A percentile compares a stretch with the other conserved stretches of the same genome.
phyloP scores from a whole-genome alignment of 53 echinoderm and acorn worm species.

The Paelopatides confundens region DNA sequence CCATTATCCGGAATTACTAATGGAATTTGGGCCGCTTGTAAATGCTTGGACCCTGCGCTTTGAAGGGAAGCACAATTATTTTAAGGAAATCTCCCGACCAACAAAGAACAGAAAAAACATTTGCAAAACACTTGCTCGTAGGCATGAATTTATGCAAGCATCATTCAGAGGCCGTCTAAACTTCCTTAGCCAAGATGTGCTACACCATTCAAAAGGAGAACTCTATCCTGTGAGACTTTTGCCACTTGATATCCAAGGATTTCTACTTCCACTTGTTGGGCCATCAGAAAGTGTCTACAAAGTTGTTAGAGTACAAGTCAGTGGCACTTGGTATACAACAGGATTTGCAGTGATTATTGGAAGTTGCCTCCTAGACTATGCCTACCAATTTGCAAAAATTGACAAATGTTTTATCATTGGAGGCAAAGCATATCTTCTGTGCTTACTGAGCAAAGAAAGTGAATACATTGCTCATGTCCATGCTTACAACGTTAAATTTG shows the following conservation, averaged over 20 bases:
- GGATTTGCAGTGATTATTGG: conserved; percentile 25
- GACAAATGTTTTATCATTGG: not conserved
- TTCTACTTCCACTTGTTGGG: not conserved
- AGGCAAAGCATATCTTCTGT: not conserved
- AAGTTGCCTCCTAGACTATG: not conserved
- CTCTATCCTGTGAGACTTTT: conserved; percentile 16
- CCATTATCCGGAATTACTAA: conserved; percentile 29
- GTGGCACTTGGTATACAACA: not conserved
- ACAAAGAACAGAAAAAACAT: conserved; percentile 39
- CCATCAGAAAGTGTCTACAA: conserved; percentile 2
- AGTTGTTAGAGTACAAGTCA: not conserved
- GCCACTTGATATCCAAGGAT: not conserved
- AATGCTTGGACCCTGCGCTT: conserved; percentile 28
- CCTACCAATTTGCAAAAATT: not conserved
- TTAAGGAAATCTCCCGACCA: conserved; percentile 18
- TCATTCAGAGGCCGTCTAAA: not conserved
- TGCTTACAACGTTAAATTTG: not conserved
- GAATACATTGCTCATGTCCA: not conserved
- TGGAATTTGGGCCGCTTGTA: conserved; percentile 8
- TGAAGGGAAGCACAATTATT: conserved; percentile 47
- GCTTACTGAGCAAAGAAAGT: not conserved
- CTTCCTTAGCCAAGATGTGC: not conserved
- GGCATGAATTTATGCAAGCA: conserved; percentile 44
- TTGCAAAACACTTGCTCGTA: conserved; percentile 11
- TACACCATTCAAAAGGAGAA: conserved; percentile 7